These are phyloP conservation scores for Lutraria rhynchaena DNA, from an alignment of 1,140 invertebrate genomes.

Conservation along the genomic window DNA sequence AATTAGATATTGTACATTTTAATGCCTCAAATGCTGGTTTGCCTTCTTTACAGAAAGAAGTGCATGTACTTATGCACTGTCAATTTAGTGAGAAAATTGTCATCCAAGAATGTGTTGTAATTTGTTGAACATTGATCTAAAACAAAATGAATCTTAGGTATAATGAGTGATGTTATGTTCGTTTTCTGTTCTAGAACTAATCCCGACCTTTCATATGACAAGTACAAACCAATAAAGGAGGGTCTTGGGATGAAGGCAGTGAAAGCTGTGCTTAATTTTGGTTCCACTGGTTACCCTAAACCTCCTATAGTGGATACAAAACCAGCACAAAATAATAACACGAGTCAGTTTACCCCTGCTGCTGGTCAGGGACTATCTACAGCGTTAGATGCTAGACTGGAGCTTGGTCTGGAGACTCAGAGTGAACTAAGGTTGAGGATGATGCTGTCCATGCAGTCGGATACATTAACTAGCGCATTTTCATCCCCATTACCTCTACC, in stretches of 20 bases:
- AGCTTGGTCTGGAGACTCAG: constrained; percentile 88
- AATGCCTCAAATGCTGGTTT: too few relatives aligned
- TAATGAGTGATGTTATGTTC: too few relatives aligned
- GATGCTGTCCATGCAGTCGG: constrained; percentile 83
- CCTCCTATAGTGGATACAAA: constrained; percentile 41
- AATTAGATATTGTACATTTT: too few relatives aligned
- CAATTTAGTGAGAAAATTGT: too few relatives aligned
- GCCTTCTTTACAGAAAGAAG: too few relatives aligned
- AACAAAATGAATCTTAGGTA: not conserved
- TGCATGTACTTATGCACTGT: too few relatives aligned
- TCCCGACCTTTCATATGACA: not conserved
- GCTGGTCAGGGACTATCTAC: constrained; percentile 84
- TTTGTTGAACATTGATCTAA: not conserved
- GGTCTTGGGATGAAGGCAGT: constrained; percentile 32
- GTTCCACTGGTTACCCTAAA: constrained; percentile 27
- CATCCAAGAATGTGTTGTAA: too few relatives aligned
- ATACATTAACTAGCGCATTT: constrained; percentile 83
- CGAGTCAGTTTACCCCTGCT: not conserved
- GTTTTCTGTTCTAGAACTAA: too few relatives aligned
- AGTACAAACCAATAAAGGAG: constrained; percentile 25
- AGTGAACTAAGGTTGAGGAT: constrained; percentile 88
- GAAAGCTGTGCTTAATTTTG: constrained; percentile 25
- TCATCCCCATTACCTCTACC: constrained; percentile 69
- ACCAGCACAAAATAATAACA: not conserved
- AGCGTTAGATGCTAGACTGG: constrained; percentile 90